Evolutionary conservation across 2,797 vertebrate species (phyloP), one percentile per base, ranked within the genome.

Genomic region (Chaunax sp.): DNA sequence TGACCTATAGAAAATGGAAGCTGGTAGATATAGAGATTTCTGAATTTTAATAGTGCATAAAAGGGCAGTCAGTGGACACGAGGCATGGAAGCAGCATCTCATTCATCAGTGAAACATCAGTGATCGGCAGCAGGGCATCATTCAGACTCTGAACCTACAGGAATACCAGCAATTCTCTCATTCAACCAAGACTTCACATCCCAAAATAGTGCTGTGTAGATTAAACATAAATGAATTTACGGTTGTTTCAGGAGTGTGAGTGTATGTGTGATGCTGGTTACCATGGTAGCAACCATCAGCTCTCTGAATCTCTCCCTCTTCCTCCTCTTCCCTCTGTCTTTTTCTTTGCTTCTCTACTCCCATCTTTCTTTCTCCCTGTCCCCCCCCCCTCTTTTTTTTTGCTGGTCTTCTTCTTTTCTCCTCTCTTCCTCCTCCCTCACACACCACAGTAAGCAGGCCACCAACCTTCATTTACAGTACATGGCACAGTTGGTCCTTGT

Each of bases 281-380:
- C 91, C 91, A 92, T 91, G 88, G 91, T 78, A 92, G 91, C 91
- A 10, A 89, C 82, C 86, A 87, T 88, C 85, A 89, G 85, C 86
- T 80, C 86, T 77, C 84, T 78, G 76, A 81, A 84, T 86, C 80
- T 72, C 76, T 76, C 73, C 80, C 40, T 64, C 53, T 63, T 50
- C 19, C 66, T 81, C 68, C 70, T 82, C 40, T 72, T 78, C 58
- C 54, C 61, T 72, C 54, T 44, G 46, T 76, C 71, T 72, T 71
- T 71, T 75, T 64, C 59, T 64, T 51, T 72, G 28, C 75, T 23
- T 72, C 53, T 55, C 47, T 18, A 22, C 47, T 63, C 53, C 38
- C 15, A 23, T 55, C 49, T 38, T 72, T 73, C 52, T 58, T 30
- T 59, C 54, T n/a, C 47, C n/a, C 68, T 50, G 46, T 54, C 55